Base-by-base conservation (phyloP, 1,140 invertebrate genomes). In the Aphaenogaster ashmeadi region DNA sequence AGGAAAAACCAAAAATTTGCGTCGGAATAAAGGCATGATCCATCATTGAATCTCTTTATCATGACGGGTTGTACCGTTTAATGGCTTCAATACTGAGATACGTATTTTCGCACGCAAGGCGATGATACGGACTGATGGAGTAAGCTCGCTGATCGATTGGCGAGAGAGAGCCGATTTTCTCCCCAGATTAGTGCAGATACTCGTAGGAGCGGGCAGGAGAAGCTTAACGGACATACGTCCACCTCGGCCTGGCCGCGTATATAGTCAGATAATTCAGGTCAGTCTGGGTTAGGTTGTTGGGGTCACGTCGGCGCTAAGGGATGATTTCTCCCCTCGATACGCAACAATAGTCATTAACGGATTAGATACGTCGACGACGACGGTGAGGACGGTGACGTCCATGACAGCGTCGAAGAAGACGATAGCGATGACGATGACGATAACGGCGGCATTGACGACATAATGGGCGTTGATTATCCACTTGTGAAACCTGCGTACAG, bases 341-440 rank as follows among this genome's bases (percentile, higher is more conserved):
- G 74, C 91, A 93, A 92, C 92, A 92, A 93, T 93, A 83, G 90
- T 93, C 92, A 92, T 94, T 93, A 93, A 91, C 78, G 91, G 80
- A 88, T 92, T 74, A 86, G 87, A 88, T 80, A 71, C 79, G 75
- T 67, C 44, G 60, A 56, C 27, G 50, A 78, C 81, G 87, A 78
- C 36, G 75, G 56, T 62, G 72, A 72, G 52, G 44, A 44, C 56
- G 41, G 62, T 85, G 79, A 72, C 52, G 78, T 9, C 3, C 62
- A 47, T 71, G 52, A 79, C 77, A 44, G 47, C 64, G 4, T 41
- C 56, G 54, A 38, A 52, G 60, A 77, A 54, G 72, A 62, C n/a
- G 81, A 77, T 27, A 50, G 81, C 47, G 84, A 36, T 69, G 60
- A 77, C 67, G 44, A 33, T 27, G 47, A 78, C 27, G 44, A 83